Conservation (phyloP, 2,888 invertebrate genomes). For the Synanthedon tipuliformis region DNA sequence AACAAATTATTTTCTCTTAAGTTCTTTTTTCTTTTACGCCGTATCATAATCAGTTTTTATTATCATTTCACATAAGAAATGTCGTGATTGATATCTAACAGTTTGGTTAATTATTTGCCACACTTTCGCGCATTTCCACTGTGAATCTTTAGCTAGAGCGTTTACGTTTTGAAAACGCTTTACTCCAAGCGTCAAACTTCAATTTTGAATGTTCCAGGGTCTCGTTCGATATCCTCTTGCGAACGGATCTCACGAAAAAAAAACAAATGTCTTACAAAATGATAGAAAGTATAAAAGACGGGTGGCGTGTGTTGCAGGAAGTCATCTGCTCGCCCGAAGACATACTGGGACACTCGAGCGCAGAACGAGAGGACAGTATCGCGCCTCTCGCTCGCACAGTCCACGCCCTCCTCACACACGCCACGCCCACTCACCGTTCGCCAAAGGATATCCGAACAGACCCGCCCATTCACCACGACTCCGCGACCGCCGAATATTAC, state of each 20-base stretch:
- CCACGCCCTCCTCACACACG: constrained; percentile 47
- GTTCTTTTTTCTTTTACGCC: too few species aligned
- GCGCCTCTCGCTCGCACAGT: constrained; percentile 46
- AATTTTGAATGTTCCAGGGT: constrained; percentile 51
- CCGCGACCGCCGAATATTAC: not conserved
- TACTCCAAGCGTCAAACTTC: constrained; percentile 12
- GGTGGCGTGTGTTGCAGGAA: constrained; percentile 76
- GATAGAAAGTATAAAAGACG: constrained; percentile 44
- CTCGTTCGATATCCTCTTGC: constrained; percentile 45
- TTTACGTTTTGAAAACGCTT: not conserved
- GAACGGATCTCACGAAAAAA: constrained; percentile 18
- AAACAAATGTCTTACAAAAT: constrained; percentile 14
- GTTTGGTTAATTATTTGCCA: too few species aligned
- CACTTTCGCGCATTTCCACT: too few species aligned
- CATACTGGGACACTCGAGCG: constrained; percentile 52
- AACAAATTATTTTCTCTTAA: too few species aligned
- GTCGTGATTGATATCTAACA: too few species aligned
- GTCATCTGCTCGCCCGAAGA: constrained; percentile 74
- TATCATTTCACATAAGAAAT: too few species aligned
- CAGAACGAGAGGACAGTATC: constrained; percentile 22
- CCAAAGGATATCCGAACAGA: constrained; percentile 60
- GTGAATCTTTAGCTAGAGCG: too few species aligned
- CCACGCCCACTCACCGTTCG: constrained; percentile 40
- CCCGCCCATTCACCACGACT: constrained; percentile 14
- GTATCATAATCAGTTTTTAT: too few species aligned